Conservation (phyloP, 2,888 invertebrate species). For the Chalcosyrphus nemorum region DNA sequence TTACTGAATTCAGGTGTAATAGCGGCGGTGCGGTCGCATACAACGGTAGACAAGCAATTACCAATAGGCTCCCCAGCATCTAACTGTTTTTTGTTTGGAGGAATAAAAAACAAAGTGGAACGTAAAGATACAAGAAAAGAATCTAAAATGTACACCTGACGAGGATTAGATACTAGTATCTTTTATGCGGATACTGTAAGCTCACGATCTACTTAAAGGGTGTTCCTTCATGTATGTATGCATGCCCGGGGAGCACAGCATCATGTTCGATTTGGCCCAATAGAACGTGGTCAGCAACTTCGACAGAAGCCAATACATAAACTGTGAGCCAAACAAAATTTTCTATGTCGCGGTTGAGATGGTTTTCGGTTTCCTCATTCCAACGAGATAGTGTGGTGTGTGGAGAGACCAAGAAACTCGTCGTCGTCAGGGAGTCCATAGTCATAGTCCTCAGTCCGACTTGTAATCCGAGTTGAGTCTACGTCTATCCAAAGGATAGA, state of each 20-base stretch:
- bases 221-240: slow-evolving; percentile 48
- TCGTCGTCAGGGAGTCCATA: slow-evolving; percentile 17
- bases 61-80: slow-evolving; percentile 53
- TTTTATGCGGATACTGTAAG: slow-evolving; percentile 23
- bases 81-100: slow-evolving; percentile 48
- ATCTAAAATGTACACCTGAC: slow-evolving; percentile 62
- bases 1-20: slow-evolving; percentile 68
- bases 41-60: slow-evolving; percentile 65
- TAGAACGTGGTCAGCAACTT: slow-evolving; percentile 69
- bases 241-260: slow-evolving; percentile 5
- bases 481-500: slow-evolving; percentile 53
- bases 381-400: slow-evolving; percentile 35
- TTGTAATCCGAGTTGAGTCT: slow-evolving; percentile 64
- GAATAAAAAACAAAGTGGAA: slow-evolving; percentile 7
- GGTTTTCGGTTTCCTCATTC: slow-evolving; percentile 71
- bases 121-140: neutral
- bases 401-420: slow-evolving; percentile 6
- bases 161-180: slow-evolving; percentile 29
- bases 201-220: slow-evolving; percentile 73
- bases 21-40: slow-evolving; percentile 59
- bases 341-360: slow-evolving; percentile 68
- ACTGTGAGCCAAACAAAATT: slow-evolving; percentile 52
- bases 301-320: slow-evolving; percentile 70
- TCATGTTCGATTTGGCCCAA: slow-evolving; percentile 68
- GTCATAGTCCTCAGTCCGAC: slow-evolving; percentile 61